Conservation (phyloP, 2,113 vertebrate genomes). For the Microtus ochrogaster region DNA sequence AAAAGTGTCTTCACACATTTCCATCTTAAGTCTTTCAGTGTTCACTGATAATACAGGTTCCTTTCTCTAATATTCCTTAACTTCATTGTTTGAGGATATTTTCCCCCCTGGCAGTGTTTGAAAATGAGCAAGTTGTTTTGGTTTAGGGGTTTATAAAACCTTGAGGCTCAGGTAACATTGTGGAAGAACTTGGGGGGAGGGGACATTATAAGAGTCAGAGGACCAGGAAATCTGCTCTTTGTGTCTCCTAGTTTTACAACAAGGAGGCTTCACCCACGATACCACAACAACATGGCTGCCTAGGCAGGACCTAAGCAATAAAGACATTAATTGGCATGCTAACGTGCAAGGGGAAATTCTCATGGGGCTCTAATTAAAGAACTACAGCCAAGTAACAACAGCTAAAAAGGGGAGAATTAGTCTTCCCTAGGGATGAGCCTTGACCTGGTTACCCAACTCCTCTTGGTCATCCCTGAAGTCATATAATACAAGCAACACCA, state of each 20-base stretch:
- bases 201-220: neutral
- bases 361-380: neutral
- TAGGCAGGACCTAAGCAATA: neutral
- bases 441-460: no score
- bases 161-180: no score
- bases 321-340: neutral
- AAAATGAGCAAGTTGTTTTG: constrained; percentile 57
- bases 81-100: neutral
- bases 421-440: neutral
- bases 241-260: neutral
- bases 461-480: neutral
- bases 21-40: neutral
- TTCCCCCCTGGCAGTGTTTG: neutral
- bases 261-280: neutral
- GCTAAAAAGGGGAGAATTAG: no score
- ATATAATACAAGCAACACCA: neutral
- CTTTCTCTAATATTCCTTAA: neutral
- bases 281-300: neutral
- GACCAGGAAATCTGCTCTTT: neutral
- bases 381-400: neutral
- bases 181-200: neutral
- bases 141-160: neutral
- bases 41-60: neutral
- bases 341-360: neutral
- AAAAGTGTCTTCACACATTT: neutral